Conservation (phyloP, 2,888 invertebrate genomes). For the Sycophila texana region DNA sequence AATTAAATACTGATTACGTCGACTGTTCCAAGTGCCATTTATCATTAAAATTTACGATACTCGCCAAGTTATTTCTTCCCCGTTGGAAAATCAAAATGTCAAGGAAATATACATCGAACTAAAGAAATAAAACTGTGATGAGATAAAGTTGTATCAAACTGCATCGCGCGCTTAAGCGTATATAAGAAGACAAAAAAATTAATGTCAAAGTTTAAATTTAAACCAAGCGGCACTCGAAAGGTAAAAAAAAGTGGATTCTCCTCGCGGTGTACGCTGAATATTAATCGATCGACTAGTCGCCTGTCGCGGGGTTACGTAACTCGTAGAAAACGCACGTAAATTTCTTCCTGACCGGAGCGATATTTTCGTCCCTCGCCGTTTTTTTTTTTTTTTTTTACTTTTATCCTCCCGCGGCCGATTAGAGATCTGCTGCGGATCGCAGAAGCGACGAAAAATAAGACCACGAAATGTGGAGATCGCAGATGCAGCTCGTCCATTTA, state of each 20-base stretch:
- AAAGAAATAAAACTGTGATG: too few relatives aligned
- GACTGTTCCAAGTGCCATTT: too few relatives aligned
- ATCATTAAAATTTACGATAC: too few relatives aligned
- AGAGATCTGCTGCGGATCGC: not conserved
- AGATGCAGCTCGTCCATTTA: too few relatives aligned
- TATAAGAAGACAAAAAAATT: constrained; percentile 9
- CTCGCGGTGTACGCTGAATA: constrained; percentile 27
- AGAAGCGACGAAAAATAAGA: too few relatives aligned
- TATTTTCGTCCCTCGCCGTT: not conserved
- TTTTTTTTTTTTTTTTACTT: not conserved
- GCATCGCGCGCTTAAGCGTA: not conserved
- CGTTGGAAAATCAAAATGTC: too few relatives aligned
- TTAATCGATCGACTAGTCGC: constrained; percentile 10
- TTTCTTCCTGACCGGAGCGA: constrained; percentile 37
- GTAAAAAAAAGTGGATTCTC: not conserved
- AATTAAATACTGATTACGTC: too few relatives aligned
- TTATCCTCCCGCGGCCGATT: not conserved
- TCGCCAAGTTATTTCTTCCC: too few relatives aligned
- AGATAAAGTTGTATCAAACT: too few relatives aligned
- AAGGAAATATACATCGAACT: not conserved
- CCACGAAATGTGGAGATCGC: not conserved
- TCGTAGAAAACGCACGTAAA: constrained; percentile 28
- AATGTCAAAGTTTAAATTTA: constrained; percentile 12
- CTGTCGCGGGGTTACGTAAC: constrained; percentile 33
- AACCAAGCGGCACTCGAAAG: not conserved